Percentiles rank a stretch among this genome's conserved stretches.
Conservation (phyloP, 2,888 invertebrate genomes). For the Tetanocera ferruginea region DNA sequence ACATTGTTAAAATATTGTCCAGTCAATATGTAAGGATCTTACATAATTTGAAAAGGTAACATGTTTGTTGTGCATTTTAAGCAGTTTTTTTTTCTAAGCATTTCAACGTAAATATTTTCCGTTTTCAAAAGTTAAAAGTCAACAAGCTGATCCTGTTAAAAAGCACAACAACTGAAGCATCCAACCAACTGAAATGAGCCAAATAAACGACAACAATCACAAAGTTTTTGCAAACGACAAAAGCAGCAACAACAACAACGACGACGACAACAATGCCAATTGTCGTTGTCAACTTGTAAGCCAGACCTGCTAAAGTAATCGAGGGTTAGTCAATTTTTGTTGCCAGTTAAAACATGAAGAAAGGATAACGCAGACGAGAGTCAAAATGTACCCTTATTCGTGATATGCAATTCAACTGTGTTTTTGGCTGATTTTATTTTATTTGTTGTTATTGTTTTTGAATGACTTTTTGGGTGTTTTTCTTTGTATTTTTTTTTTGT, state of each 20-base stretch:
- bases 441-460: background rate
- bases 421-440: background rate
- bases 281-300: slow-evolving; percentile 5
- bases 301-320: background rate
- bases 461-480: background rate
- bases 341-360: background rate
- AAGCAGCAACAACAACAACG: background rate
- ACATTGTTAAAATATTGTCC: background rate
- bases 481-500: background rate
- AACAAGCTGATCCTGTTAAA: no score
- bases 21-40: background rate
- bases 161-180: no score
- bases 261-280: background rate
- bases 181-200: no score
- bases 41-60: background rate
- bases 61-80: background rate
- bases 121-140: no score
- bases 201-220: no score
- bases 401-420: background rate
- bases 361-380: background rate
- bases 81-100: background rate
- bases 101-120: no score
- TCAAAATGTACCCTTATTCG: background rate
- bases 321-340: background rate
- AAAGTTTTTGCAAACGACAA: background rate